phyloP scores from a whole-genome alignment of 2,113 vertebrate genomes.

The Apodemus speciosus region DNA sequence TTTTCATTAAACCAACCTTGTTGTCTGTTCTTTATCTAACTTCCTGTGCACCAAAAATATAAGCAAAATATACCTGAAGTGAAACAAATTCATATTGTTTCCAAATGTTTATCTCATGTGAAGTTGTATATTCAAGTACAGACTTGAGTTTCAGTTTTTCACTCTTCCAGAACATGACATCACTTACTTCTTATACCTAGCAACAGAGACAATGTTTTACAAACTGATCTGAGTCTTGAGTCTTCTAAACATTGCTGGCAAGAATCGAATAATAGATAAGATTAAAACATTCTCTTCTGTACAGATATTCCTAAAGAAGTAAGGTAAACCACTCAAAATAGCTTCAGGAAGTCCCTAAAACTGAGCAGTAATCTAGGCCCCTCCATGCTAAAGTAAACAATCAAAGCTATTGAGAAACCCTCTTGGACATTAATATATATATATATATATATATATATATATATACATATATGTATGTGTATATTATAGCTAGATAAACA shows the following conservation, averaged over 20 bases:
- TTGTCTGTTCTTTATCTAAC: background rate
- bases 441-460: background rate
- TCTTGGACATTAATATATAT: background rate
- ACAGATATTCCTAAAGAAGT: background rate
- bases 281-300: background rate
- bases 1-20: background rate
- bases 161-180: background rate
- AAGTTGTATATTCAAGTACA: slow-evolving; percentile 20
- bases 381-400: background rate
- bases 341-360: background rate
- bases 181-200: background rate
- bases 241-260: background rate
- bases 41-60: background rate
- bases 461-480: background rate
- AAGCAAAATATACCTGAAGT: background rate
- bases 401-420: background rate
- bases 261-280: background rate
- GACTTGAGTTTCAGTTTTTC: background rate
- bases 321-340: background rate
- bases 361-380: background rate
- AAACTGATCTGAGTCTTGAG: background rate
- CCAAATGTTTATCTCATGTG: background rate
- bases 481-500: no score
- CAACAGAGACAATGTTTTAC: background rate
- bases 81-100: slow-evolving; percentile 1